These are phyloP conservation scores for Cololabis saira DNA, from an alignment of 2,113 vertebrate genomes.

Conservation along the genomic window DNA sequence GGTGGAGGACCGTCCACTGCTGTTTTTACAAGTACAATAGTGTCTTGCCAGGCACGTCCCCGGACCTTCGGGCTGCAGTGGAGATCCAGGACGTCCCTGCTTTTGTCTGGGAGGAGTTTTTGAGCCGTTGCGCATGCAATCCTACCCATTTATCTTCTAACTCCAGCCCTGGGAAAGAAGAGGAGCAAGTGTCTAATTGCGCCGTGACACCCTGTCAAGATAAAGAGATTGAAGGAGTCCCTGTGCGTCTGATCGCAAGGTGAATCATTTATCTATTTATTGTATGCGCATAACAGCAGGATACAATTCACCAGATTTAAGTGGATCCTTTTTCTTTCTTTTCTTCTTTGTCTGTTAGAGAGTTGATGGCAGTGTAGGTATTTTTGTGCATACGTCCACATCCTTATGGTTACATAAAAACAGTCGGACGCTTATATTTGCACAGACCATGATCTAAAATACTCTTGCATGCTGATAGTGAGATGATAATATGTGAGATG, in stretches of 20 bases:
- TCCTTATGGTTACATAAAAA: not conserved
- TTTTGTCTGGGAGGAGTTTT: conserved; percentile 9
- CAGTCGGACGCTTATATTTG: no score
- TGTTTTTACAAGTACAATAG: not conserved
- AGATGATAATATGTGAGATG: not conserved
- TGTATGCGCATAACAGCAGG: not conserved
- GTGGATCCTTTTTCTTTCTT: no score
- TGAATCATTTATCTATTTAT: conserved; percentile 8
- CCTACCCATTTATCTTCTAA: not conserved
- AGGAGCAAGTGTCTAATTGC: conserved; percentile 11
- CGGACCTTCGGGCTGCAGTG: conserved; percentile 46
- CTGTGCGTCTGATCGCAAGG: not conserved
- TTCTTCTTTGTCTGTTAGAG: no score
- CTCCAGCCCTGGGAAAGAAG: not conserved
- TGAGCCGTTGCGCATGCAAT: not conserved
- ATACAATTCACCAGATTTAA: not conserved
- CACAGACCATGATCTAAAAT: not conserved
- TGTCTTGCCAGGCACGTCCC: conserved; percentile 26
- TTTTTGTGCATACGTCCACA: not conserved
- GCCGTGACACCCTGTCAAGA: not conserved
- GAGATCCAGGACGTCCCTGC: conserved; percentile 30
- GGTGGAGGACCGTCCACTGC: conserved; percentile 48
- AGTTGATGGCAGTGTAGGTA: no score
- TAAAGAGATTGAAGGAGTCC: conserved; percentile 12
- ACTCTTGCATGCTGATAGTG: not conserved